A percentile compares a stretch with the other conserved stretches of the same genome.
phyloP scores from a whole-genome alignment of 2,888 invertebrate genomes.

The Conus canariensis region DNA sequence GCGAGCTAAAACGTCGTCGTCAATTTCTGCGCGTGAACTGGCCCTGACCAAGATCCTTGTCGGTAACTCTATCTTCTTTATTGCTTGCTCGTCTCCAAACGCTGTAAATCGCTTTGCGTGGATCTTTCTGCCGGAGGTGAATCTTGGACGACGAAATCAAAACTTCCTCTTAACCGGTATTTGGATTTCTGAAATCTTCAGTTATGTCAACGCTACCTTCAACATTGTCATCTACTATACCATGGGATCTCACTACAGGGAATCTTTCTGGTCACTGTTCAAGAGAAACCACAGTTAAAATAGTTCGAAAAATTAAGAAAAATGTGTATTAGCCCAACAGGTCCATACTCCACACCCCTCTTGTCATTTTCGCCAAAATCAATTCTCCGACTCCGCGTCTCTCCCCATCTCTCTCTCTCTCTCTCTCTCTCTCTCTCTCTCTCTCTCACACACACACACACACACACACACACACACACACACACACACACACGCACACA shows the following conservation, averaged over 20 bases:
- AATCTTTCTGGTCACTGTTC: neutral
- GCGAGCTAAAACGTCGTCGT: neutral
- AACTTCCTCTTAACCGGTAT: neutral
- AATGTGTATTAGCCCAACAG: no score
- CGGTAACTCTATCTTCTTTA: neutral
- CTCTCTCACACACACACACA: no score
- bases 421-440: no score
- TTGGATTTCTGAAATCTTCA: neutral
- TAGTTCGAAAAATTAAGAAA: no score
- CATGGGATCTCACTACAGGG: constrained; percentile 7
- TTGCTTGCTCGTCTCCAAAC: neutral
- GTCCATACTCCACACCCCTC: no score
- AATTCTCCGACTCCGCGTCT: no score
- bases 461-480: no score
- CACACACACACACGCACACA: no score
- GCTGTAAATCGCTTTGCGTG: neutral
- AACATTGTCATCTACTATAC: constrained; percentile 2
- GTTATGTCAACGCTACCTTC: neutral
- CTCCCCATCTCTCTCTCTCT: no score
- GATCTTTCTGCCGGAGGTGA: neutral
- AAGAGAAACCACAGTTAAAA: neutral
- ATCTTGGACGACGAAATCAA: neutral
- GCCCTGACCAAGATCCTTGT: neutral
- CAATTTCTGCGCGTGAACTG: neutral
- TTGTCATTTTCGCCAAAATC: no score